Base-by-base conservation (phyloP, 2,888 invertebrate genomes). In the Netelia melanura region DNA sequence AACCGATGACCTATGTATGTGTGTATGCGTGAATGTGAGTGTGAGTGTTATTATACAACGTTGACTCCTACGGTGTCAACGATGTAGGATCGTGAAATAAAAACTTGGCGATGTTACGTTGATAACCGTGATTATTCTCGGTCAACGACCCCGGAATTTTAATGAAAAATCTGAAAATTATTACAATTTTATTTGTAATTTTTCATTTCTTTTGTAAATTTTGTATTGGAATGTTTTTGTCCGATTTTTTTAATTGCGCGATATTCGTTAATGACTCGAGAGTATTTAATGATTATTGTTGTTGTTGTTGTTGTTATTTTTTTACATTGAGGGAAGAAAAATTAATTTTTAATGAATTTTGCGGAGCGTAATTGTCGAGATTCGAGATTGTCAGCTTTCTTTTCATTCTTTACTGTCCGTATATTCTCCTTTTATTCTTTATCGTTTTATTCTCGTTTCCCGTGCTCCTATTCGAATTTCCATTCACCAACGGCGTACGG, bases 71-170 rank as follows among this genome's bases (percentile, higher is more conserved):
- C 58, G 48, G 21, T 72, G 61, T 58, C 56, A 68, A 25, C 65
- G 67, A 38, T 52, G 52, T 77, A 48, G 43, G 52, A 67, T 67
- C 44, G 58, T 61, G 21, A 67, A 43, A 3, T 52, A 21, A 67
- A 68, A 77, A 70, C 58, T 70, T n/a, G 76, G 71, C 64, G 44
- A 75, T 52, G 38, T 44, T 44, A 23, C 21, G 58, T 44, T 71
- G 71, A 71, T 71, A 82, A 82, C 62, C 71, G 65, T 71, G 71
- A 82, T 70, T 67, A 56, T 48, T 65, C 48, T 3, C 71, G 58
- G 71, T 65, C 82, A 64, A 23, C 43, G 61, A 70, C 38, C 43
- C 64, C 14, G 52, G 43, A 65, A 58, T 64, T 44, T 56, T 43
- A 9, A n/a, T 17, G 3, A n/a, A 56, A 56, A 56, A 56, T 56